Evolutionary conservation across 2,797 vertebrate genomes (phyloP).

Genomic region (Cirrhinus molitorella): DNA sequence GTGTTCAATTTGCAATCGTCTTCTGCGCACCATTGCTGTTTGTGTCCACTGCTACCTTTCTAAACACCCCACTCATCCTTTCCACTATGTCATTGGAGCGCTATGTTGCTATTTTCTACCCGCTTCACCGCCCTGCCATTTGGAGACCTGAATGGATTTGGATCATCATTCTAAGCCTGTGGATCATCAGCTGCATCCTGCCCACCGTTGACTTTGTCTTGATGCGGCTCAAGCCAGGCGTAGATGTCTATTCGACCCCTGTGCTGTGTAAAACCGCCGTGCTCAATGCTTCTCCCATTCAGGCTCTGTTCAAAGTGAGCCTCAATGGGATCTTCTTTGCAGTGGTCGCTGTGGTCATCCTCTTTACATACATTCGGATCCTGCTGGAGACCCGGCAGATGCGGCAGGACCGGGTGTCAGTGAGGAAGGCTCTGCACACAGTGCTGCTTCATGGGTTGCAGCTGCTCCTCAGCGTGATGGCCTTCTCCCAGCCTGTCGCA

Average conservation of each 20-base stretch:
- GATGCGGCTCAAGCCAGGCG: constrained; percentile 20
- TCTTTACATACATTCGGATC: constrained; percentile 81
- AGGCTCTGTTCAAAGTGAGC: constrained; percentile 67
- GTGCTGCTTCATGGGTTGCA: constrained; percentile 81
- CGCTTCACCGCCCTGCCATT: constrained; percentile 68
- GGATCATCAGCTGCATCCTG: constrained; percentile 69
- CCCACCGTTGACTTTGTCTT: constrained; percentile 64
- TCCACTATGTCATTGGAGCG: constrained; percentile 83
- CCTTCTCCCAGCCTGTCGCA: constrained; percentile 73
- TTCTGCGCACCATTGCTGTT: constrained; percentile 74
- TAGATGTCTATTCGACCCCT: constrained; percentile 60
- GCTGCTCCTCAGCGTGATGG: constrained; percentile 76
- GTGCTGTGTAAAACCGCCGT: constrained; percentile 52
- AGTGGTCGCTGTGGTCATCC: constrained; percentile 72
- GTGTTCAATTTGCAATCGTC: constrained; percentile 66
- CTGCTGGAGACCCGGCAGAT: constrained; percentile 76
- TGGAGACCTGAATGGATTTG: constrained; percentile 79
- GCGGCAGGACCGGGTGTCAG: constrained; percentile 72
- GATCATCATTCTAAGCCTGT: constrained; percentile 71
- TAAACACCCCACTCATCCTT: constrained; percentile 78
- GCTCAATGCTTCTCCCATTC: constrained; percentile 68
- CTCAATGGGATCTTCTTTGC: constrained; percentile 71
- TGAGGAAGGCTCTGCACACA: constrained; percentile 77
- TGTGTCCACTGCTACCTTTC: constrained; percentile 71
- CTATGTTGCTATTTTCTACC: constrained; percentile 80